Evolutionary conservation across 2,797 vertebrate species (phyloP), one percentile per base, ranked within the genome.

Genomic region (Acomys russatus): DNA sequence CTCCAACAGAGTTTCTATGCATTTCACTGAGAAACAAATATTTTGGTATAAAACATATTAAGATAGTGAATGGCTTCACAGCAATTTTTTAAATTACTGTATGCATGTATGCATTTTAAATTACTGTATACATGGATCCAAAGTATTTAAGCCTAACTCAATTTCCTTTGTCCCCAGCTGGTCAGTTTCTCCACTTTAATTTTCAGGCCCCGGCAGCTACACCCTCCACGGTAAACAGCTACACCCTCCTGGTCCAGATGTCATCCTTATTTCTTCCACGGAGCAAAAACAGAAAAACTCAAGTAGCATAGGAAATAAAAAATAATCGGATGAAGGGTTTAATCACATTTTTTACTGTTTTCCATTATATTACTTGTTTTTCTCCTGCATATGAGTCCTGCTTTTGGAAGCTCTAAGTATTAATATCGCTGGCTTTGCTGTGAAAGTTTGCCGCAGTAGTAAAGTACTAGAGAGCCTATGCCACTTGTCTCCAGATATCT

Each of bases 281-380:
- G 94, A 95, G 95, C 87, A 86, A 97, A 44, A 96, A 93, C 77
- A 68, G 74, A 92, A 96, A 96, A 95, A 77, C 56, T 94, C 84
- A 91, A 91, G 94, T 49, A 92, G 87, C 82, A 95, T 56, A 64
- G 23, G 68, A 97, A 96, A 96, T 97, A 94, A 96, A 95, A 97
- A 96, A 80, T 95, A 93, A 97, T 85, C 68, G 30, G 97, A 96
- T 97, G 96, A 96, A 92, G 95, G 93, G 54, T 92, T 96, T 96
- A 97, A 98, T 97, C 96, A 92, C 77, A 82, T 28, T 77, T 94
- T 97, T 96, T 96, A 96, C 87, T 88, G 96, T 93, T 88, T 97
- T 68, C 51, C 0, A 0, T 71, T 92, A 11, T 30, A 96, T 70
- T 95, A 91, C 97, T 96, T 98, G 95, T 87, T 95, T 97, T 84